Conservation (phyloP, 2,113 vertebrate species). For the Platysteira castanea region DNA sequence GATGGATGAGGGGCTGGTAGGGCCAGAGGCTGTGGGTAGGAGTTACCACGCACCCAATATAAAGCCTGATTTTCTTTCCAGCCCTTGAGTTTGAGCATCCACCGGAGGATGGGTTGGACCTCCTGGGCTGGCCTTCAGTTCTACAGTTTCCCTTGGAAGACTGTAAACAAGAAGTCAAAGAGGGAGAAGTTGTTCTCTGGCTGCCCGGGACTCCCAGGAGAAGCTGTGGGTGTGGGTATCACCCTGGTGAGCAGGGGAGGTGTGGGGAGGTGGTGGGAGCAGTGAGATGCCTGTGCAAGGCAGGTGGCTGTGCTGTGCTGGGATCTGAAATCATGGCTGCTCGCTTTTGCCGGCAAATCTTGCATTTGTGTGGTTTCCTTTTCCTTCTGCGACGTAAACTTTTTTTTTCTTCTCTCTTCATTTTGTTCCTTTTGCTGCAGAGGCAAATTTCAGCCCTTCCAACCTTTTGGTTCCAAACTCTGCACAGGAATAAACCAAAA, state of each 20-base stretch:
- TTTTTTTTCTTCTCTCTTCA: background rate
- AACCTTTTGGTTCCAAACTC: background rate
- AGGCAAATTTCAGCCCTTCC: conserved; percentile 4
- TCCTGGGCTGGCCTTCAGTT: background rate
- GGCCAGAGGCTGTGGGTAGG: background rate
- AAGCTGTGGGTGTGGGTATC: background rate
- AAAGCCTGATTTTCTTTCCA: background rate
- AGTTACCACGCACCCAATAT: background rate
- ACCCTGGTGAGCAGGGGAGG: background rate
- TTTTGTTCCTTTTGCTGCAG: background rate
- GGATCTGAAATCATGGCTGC: conserved; percentile 28
- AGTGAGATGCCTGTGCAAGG: accelerated
- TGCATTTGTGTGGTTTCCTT: conserved; percentile 56
- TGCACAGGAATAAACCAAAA: background rate
- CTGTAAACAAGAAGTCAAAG: background rate
- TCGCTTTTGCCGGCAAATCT: background rate
- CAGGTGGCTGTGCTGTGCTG: background rate
- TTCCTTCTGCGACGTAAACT: background rate
- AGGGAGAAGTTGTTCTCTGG: background rate
- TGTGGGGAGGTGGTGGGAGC: background rate
- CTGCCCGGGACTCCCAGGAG: background rate
- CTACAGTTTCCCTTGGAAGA: background rate
- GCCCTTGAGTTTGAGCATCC: background rate
- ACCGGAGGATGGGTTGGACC: background rate
- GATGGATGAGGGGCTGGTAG: background rate